Base-by-base conservation (phyloP, 2,113 vertebrate species). In the Arizona elegans region DNA sequence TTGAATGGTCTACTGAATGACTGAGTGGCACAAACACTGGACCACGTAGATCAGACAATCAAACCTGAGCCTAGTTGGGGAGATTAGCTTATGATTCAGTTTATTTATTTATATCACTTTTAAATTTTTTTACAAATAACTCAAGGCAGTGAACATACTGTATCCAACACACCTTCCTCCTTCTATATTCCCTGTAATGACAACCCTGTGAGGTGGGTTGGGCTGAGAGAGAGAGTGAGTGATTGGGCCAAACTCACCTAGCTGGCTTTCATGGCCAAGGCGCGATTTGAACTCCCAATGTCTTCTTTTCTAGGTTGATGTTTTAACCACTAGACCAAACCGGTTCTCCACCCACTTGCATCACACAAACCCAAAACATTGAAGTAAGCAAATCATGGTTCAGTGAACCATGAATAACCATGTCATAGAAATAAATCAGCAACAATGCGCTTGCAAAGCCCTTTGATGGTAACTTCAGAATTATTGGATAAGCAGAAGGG, bases 221-320 rank as follows among this genome's bases (percentile, higher is more conserved):
- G 26, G 10, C 11, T 13, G 26, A 65, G 62, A n/a, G 11, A 23
- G 56, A 8, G 8, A 58, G 21, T 8, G 56, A 8, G 8, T 65
- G 62, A 65, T n/a, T 65, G 26, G 11, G 11, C 62, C 4, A 65
- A 65, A 65, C 11, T 65, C 62, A 65, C 26, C 62, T 10, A 29
- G 26, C 62, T n/a, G 62, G 29, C 12, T 70, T 70, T 70, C 65
- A 70, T 70, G 5, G 65, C 65, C 29, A 70, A 70, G 29, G 65
- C 0, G 0, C 0, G 5, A 33, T 15, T 33, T 2, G 29, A 70
- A 33, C 65, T 70, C 29, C 7, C 5, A 13, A 12, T 2, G 65
- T 70, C 29, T 70, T 70, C 29, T 33, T 70, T 70, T 70, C 29
- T 70, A 29, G 12, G 5, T n/a, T 70, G 65, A 29, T 65, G 11